Base-by-base conservation (phyloP, 2,888 invertebrate species). In the Lycophotia porphyrea region DNA sequence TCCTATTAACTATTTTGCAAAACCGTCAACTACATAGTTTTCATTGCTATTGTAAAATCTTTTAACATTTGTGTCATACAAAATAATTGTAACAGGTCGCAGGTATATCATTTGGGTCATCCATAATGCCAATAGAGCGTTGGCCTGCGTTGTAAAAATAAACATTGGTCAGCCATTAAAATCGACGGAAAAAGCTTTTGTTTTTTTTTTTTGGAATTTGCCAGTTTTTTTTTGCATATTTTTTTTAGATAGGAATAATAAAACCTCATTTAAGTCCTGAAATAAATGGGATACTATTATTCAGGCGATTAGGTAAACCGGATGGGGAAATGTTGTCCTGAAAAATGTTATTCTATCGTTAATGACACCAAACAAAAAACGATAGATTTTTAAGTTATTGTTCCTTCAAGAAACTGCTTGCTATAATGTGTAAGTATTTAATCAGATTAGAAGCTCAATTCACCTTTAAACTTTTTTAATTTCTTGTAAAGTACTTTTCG, bases 1-100 rank as follows among this genome's bases (percentile, higher is more conserved):
- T 73, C 27, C 47, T n/a, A 58, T 73, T 47, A 60, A 71, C 69
- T 82, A 82, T 60, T 61, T 74, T 74, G 18, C 42, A 65, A 78
- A 81, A 55, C 61, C 13, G 11, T n/a, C 24, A 58, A 70, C 61
- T 74, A n/a, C n/a, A n/a, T n/a, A 82, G n/a, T 49, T 2, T 49
- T 76, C 24, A 15, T 18, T 65, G 24, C 65, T 81, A 66, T 66
- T 70, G 76, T 81, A 61, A 61, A 74, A 64, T 68, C 24, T 60
- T 67, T 49, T 27, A 39, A 21, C 39, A 11, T 24, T 21, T 21
- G 4, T 60, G 18, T 58, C 2, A 73, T 31, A 58, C 18, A 58
- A 9, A 55, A 58, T 18, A 31, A 31, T 31, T 31, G 4, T 58
- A 18, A 31, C 31, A 31, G 2, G 7, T 18, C 18, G n/a, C n/a